Conservation (phyloP, 1,140 invertebrate species). For the Agrilus planipennis region DNA sequence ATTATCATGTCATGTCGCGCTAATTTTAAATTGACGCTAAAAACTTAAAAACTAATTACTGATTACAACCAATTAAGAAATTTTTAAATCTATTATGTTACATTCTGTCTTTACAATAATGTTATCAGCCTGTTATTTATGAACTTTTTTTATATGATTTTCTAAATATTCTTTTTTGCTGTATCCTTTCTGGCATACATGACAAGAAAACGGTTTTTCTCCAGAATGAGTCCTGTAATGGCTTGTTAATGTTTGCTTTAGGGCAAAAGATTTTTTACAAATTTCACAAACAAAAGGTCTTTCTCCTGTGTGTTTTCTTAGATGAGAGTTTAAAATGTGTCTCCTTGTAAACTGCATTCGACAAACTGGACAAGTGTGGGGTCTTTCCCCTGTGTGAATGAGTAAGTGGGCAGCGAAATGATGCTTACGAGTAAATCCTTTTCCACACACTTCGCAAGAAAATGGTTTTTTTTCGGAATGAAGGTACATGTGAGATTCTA, state of each 20-base stretch:
- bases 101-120: too few relatives aligned
- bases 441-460: slow-evolving; percentile 49
- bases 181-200: slow-evolving; percentile 5
- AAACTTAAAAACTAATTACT: too few relatives aligned
- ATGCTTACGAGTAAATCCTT: slow-evolving; percentile 50
- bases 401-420: slow-evolving; percentile 21
- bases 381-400: slow-evolving; percentile 49
- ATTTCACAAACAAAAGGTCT: slow-evolving; percentile 39
- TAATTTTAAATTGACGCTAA: too few relatives aligned
- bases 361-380: slow-evolving; percentile 61
- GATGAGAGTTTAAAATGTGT: slow-evolving; percentile 43
- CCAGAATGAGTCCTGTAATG: slow-evolving; percentile 10
- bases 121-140: too few relatives aligned
- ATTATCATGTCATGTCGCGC: too few relatives aligned
- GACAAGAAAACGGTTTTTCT: slow-evolving; percentile 13
- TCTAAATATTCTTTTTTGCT: too few relatives aligned
- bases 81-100: too few relatives aligned
- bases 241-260: slow-evolving; percentile 4
- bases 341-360: slow-evolving; percentile 45
- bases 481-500: slow-evolving; percentile 51
- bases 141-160: too few relatives aligned
- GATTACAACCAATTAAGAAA: too few relatives aligned
- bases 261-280: slow-evolving; percentile 24
- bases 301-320: slow-evolving; percentile 32
- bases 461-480: slow-evolving; percentile 49